A percentile compares a stretch with the other conserved stretches of the same genome.
These are phyloP conservation scores for Manacus vitellinus DNA, from an alignment of 2,113 vertebrate species.

Conservation along the genomic window DNA sequence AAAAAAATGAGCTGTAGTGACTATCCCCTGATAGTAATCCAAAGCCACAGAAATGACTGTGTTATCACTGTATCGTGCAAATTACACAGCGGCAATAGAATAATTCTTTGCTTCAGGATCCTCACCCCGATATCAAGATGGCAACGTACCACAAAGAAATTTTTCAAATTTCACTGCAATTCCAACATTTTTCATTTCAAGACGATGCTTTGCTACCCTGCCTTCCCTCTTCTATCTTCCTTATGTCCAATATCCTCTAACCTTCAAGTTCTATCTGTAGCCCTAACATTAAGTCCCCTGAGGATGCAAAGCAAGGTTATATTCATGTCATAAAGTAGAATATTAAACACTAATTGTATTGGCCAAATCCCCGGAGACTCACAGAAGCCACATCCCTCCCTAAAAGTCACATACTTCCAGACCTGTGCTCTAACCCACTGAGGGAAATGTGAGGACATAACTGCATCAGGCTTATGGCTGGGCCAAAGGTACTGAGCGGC, in stretches of 20 bases:
- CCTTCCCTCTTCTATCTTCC: not conserved
- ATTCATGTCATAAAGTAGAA: not conserved
- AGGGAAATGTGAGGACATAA: not conserved
- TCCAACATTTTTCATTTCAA: not conserved
- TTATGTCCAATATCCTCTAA: not conserved
- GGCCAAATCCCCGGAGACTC: not conserved
- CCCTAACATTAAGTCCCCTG: not conserved
- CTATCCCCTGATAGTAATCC: rapidly evolving
- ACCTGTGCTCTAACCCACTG: not conserved
- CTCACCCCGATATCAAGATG: not conserved
- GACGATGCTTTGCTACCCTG: not conserved
- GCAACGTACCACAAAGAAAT: not conserved
- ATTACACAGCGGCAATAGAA: rapidly evolving
- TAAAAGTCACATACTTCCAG: not conserved
- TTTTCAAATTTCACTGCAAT: not conserved
- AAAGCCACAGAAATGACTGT: not conserved
- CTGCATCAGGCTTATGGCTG: not conserved
- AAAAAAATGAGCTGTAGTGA: rapidly evolving
- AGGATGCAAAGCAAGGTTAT: not conserved
- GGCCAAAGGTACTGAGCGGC: not conserved
- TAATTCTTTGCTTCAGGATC: not conserved
- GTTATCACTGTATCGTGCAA: rapidly evolving
- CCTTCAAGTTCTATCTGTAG: not conserved
- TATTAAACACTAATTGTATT: not conserved
- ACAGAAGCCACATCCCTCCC: not conserved